phyloP scores from a whole-genome alignment of 2,113 vertebrate genomes.

The Otus sunia region DNA sequence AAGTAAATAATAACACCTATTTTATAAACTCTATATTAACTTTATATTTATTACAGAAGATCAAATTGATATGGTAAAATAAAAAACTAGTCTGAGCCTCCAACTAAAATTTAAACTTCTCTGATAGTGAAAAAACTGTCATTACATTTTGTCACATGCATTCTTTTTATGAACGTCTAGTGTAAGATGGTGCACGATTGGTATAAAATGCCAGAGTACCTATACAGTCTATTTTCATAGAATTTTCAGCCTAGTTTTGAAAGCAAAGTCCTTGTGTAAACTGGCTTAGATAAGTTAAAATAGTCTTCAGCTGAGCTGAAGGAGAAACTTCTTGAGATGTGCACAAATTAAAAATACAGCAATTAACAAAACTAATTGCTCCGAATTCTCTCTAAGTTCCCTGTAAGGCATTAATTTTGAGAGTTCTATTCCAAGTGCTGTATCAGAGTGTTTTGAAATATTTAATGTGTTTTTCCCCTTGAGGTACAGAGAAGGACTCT shows the following conservation, averaged over 20 bases:
- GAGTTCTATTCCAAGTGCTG: neutral
- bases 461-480: neutral
- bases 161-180: neutral
- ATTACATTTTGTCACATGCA: neutral
- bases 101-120: neutral
- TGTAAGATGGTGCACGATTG: neutral
- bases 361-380: constrained; percentile 44
- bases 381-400: neutral
- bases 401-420: constrained; percentile 12
- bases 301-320: neutral
- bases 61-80: constrained; percentile 25
- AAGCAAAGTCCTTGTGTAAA: neutral
- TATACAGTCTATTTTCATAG: neutral
- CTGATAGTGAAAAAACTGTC: neutral
- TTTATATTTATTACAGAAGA: constrained; percentile 51
- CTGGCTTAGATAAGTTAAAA: neutral
- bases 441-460: neutral
- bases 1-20: constrained; percentile 71
- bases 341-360: neutral
- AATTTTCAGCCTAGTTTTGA: neutral
- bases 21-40: constrained; percentile 62
- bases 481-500: neutral
- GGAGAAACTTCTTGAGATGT: neutral
- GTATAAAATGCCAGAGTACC: neutral
- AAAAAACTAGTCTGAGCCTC: neutral